A percentile compares a stretch with the other conserved stretches of the same genome.
Evolutionary conservation across 1,140 invertebrate species (phyloP).

Genomic region (Pseudobourletiella spinata): DNA sequence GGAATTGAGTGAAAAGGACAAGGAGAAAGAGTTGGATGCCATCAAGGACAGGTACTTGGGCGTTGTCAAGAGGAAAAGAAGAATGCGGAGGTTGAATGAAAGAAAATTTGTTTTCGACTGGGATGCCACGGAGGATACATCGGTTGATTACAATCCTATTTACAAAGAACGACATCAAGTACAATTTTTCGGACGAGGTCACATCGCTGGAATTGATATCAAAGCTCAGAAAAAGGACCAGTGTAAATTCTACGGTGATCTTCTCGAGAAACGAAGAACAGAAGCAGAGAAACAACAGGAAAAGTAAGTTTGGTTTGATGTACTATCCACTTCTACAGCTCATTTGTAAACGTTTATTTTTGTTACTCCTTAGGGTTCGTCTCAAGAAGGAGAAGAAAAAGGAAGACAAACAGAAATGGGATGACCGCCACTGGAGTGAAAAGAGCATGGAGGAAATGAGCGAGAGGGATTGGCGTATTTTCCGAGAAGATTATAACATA

Average conservation of each 20-base stretch:
- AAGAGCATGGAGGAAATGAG: conserved; percentile 93
- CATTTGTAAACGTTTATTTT: too few relatives aligned
- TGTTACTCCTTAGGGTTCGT: conserved; percentile 65
- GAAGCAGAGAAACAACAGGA: conserved; percentile 97
- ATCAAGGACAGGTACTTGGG: conserved; percentile 94
- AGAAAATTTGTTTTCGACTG: conserved; percentile 99
- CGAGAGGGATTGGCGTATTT: conserved; percentile 99
- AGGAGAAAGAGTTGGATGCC: conserved; percentile 82
- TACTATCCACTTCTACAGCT: too few relatives aligned
- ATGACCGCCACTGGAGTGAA: conserved; percentile 97
- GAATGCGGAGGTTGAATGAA: conserved; percentile 88
- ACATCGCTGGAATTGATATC: conserved; percentile 95
- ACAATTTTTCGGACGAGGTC: conserved; percentile 96
- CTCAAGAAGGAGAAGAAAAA: conserved; percentile 89
- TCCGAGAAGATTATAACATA: conserved; percentile 99
- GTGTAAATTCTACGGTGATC: conserved; percentile 94
- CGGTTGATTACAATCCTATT: conserved; percentile 91
- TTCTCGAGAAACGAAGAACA: conserved; percentile 88
- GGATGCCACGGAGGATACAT: conserved; percentile 98
- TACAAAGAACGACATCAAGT: conserved; percentile 62
- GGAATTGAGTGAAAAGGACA: conserved; percentile 56
- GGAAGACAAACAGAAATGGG: conserved; percentile 98
- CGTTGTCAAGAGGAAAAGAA: conserved; percentile 83
- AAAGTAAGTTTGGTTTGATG: conserved; percentile 49
- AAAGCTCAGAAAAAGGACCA: conserved; percentile 96